Conservation (phyloP, 2,797 vertebrate genomes). For the Coranthus polyacanthus region DNA sequence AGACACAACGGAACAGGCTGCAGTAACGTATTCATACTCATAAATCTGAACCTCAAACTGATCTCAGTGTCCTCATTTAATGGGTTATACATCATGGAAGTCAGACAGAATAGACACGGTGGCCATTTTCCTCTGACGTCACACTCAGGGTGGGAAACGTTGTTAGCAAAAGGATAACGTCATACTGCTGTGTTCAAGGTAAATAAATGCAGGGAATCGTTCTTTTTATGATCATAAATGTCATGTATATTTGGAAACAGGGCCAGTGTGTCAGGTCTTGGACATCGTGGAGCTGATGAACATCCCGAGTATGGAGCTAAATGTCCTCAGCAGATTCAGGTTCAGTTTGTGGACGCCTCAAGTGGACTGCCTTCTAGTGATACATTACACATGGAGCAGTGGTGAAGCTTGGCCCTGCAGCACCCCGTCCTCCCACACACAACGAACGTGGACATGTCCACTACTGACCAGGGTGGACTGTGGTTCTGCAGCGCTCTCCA, state of each 20-base stretch:
- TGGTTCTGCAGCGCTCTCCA: conserved; percentile 22
- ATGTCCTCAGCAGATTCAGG: not conserved
- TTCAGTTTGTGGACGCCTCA: conserved; percentile 10
- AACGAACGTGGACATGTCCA: conserved; percentile 29
- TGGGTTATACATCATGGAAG: too few species aligned
- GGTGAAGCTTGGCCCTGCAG: conserved; percentile 25
- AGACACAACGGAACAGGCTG: not conserved
- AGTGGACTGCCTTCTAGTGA: conserved; percentile 23
- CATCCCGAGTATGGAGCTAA: not conserved
- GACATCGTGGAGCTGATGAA: not conserved
- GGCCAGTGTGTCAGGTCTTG: too few species aligned
- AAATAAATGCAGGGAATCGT: too few species aligned
- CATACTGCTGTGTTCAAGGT: too few species aligned
- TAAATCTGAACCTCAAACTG: too few species aligned
- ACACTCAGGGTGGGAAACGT: too few species aligned
- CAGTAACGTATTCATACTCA: not conserved
- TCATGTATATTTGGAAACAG: not conserved
- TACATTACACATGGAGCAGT: conserved; percentile 25
- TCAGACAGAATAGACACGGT: too few species aligned
- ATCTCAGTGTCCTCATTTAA: too few species aligned
- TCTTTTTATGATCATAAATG: not conserved
- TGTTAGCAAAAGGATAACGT: too few species aligned
- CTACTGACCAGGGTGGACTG: conserved; percentile 35
- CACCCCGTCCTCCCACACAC: conserved; percentile 36
- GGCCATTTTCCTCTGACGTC: too few species aligned